Conservation (phyloP, 2,888 invertebrate species). For the Drosophila mimetica region DNA sequence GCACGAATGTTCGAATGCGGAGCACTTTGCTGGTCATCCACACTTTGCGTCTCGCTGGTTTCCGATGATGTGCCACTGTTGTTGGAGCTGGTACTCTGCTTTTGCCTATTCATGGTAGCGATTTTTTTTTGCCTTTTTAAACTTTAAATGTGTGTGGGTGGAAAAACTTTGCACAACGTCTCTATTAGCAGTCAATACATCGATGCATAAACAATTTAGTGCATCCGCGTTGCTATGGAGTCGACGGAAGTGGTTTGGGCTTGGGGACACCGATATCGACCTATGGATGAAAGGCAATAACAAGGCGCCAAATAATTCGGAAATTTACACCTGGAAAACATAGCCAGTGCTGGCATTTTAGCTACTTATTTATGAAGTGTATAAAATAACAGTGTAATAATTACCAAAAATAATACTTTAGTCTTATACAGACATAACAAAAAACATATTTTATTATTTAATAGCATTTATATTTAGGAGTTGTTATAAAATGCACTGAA, state of each 20-base stretch:
- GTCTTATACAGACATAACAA: slow-evolving; percentile 12
- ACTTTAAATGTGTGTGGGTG: slow-evolving; percentile 54
- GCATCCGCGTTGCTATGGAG: slow-evolving; percentile 53
- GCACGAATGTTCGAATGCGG: slow-evolving; percentile 32
- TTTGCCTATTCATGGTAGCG: slow-evolving; percentile 57
- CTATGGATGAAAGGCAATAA: slow-evolving; percentile 1
- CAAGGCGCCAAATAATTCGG: slow-evolving; percentile 8
- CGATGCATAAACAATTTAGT: slow-evolving; percentile 62
- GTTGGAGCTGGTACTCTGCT: slow-evolving; percentile 53
- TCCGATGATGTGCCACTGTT: slow-evolving; percentile 82
- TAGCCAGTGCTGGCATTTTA: not conserved
- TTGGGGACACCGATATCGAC: slow-evolving; percentile 15
- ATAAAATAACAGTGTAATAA: too few relatives aligned
- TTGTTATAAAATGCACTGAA: slow-evolving; percentile 92
- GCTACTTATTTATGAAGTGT: not conserved
- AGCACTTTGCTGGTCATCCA: slow-evolving; percentile 70
- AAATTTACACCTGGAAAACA: slow-evolving; percentile 1
- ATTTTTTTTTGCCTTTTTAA: slow-evolving; percentile 48
- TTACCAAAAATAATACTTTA: not conserved
- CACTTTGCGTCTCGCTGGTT: slow-evolving; percentile 82
- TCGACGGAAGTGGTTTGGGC: slow-evolving; percentile 3
- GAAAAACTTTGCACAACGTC: slow-evolving; percentile 31
- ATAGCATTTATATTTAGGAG: slow-evolving; percentile 51
- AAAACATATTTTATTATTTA: slow-evolving; percentile 1
- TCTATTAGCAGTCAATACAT: slow-evolving; percentile 62